These are phyloP conservation scores for Pandion haliaetus DNA, from an alignment of 2,113 vertebrate genomes.

Conservation along the genomic window DNA sequence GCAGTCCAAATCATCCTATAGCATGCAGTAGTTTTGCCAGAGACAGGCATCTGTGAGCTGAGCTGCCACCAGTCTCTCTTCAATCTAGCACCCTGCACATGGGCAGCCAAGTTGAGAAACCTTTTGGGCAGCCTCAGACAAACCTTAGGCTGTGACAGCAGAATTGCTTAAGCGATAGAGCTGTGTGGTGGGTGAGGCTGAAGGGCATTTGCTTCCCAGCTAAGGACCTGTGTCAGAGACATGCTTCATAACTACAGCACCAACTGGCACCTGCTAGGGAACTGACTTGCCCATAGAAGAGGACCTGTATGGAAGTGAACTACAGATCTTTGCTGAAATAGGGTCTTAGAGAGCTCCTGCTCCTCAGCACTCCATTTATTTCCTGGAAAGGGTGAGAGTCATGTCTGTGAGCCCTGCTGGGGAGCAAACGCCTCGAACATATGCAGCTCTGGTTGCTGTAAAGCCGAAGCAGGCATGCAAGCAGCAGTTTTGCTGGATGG, in stretches of 20 bases:
- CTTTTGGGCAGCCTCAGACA: background rate
- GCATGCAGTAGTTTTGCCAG: background rate
- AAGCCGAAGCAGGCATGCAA: constrained; percentile 11
- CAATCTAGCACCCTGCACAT: background rate
- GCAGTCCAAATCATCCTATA: background rate
- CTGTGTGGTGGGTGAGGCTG: background rate
- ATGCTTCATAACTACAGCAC: background rate
- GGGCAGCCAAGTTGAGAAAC: background rate
- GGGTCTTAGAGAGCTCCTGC: background rate
- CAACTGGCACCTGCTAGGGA: background rate
- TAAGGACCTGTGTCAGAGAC: background rate
- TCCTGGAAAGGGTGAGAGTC: constrained; percentile 50
- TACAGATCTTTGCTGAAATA: background rate
- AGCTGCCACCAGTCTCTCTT: background rate
- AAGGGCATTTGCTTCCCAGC: background rate
- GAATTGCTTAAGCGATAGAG: background rate
- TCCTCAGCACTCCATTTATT: constrained; percentile 33
- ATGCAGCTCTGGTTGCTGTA: constrained; percentile 28
- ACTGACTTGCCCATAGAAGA: background rate
- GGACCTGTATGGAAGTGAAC: background rate
- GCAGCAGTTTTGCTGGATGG: constrained; percentile 46
- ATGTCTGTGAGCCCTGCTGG: constrained; percentile 9
- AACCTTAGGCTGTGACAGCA: background rate
- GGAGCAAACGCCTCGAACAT: constrained; percentile 51
- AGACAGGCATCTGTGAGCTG: background rate